A percentile compares a stretch with the other conserved stretches of the same genome.
Evolutionary conservation across 2,113 vertebrate genomes (phyloP).

Genomic region (Butastur rufipennis): DNA sequence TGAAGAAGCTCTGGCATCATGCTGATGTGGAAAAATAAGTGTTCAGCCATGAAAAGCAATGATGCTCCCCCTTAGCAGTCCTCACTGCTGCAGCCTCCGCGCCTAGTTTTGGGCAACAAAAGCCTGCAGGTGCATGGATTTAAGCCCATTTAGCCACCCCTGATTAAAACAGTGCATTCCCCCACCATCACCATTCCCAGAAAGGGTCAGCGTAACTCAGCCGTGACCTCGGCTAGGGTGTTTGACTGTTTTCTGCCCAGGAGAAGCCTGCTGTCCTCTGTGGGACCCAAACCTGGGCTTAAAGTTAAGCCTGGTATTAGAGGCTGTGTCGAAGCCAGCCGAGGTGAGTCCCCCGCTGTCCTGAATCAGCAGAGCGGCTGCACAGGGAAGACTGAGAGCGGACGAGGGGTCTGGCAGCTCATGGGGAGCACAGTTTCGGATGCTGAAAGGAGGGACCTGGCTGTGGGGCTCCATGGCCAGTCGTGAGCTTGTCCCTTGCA

Average conservation of each 20-base stretch:
- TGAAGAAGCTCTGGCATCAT: not conserved
- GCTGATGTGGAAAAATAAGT: not conserved
- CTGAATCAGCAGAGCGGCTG: not conserved
- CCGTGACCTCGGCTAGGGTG: not conserved
- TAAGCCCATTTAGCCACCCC: not conserved
- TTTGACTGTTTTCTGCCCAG: not conserved
- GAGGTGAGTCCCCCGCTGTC: fast-evolving
- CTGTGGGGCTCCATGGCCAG: not conserved
- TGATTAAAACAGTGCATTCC: not conserved
- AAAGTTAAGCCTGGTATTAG: slow-evolving; percentile 31
- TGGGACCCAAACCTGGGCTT: not conserved
- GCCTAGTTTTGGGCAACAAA: not conserved
- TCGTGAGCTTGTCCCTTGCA: too few relatives aligned
- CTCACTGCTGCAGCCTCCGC: not conserved
- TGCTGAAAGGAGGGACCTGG: not conserved
- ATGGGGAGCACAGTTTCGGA: fast-evolving
- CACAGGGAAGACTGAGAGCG: fast-evolving
- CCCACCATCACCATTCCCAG: not conserved
- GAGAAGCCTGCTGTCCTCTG: not conserved
- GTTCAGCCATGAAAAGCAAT: not conserved
- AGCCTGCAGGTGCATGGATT: not conserved
- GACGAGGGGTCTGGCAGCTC: not conserved
- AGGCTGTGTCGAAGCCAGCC: not conserved
- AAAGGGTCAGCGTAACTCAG: not conserved
- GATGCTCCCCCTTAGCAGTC: not conserved